Evolutionary conservation across 1,140 invertebrate species (phyloP).

Genomic region (Coelopa frigida): DNA sequence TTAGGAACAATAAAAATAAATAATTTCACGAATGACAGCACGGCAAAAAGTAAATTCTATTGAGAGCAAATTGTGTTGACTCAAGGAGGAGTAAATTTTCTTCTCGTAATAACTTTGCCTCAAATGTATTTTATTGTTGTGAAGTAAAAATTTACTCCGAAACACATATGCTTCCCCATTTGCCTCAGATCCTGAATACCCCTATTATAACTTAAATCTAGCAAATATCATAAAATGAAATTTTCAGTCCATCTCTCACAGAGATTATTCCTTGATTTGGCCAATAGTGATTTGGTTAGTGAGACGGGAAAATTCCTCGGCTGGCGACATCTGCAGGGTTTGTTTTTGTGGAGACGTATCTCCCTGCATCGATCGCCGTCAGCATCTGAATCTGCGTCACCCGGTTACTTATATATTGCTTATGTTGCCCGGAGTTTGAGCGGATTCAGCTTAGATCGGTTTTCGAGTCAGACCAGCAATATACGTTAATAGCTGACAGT

Average conservation of each 20-base stretch:
- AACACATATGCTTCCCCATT: too few species aligned
- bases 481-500: not conserved
- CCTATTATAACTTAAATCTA: not conserved
- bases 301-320: slow-evolving; percentile 10
- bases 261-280: not conserved
- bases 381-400: not conserved
- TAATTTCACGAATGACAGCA: too few species aligned
- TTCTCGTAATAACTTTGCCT: too few species aligned
- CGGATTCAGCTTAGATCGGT: not conserved
- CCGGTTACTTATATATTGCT: not conserved
- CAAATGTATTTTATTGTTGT: too few species aligned
- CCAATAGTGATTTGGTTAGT: not conserved
- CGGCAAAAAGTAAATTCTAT: too few species aligned
- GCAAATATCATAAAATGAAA: not conserved
- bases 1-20: too few species aligned
- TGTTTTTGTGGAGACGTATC: slow-evolving; percentile 7
- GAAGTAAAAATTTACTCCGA: too few species aligned
- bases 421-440: not conserved
- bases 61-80: too few species aligned
- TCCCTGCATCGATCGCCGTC: not conserved
- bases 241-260: not conserved
- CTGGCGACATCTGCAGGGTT: slow-evolving; percentile 25
- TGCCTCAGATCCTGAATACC: too few species aligned
- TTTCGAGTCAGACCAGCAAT: not conserved
- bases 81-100: too few species aligned